Conservation (phyloP, 1,140 invertebrate species). For the Drosophila sp. region DNA sequence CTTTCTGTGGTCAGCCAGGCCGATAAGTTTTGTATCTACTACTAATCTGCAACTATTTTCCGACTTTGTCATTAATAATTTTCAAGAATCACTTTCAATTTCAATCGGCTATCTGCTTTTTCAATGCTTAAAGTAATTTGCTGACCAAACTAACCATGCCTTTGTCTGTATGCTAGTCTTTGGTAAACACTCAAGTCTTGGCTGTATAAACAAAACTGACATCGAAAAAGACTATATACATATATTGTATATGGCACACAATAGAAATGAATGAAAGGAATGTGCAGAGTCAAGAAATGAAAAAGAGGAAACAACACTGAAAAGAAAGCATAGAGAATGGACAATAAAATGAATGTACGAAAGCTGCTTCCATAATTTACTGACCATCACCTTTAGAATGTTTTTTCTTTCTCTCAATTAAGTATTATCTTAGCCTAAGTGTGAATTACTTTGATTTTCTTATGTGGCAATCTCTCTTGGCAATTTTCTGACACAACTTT, state of each 20-base stretch:
- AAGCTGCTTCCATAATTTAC: not conserved
- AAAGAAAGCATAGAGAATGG: not conserved
- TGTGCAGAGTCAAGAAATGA: not conserved
- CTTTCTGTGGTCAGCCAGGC: not conserved
- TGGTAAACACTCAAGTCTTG: slow-evolving; percentile 2
- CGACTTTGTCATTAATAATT: not conserved
- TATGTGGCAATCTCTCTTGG: too few species aligned
- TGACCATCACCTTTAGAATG: not conserved
- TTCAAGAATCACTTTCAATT: not conserved
- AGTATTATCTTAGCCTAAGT: too few species aligned
- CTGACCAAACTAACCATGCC: not conserved
- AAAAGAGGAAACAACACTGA: not conserved
- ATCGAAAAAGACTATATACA: not conserved
- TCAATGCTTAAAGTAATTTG: not conserved
- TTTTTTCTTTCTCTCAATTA: not conserved
- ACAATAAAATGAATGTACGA: not conserved
- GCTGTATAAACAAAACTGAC: slow-evolving; percentile 6
- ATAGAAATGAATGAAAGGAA: slow-evolving; percentile 2
- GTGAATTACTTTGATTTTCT: too few species aligned
- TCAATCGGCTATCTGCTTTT: not conserved
- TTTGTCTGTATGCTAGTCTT: not conserved
- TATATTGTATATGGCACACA: not conserved
- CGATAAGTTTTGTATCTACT: too few species aligned
- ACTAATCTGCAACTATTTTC: not conserved
- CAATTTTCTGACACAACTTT: not conserved